phyloP scores from a whole-genome alignment of 2,888 invertebrate genomes.

The Norana najaformis region DNA sequence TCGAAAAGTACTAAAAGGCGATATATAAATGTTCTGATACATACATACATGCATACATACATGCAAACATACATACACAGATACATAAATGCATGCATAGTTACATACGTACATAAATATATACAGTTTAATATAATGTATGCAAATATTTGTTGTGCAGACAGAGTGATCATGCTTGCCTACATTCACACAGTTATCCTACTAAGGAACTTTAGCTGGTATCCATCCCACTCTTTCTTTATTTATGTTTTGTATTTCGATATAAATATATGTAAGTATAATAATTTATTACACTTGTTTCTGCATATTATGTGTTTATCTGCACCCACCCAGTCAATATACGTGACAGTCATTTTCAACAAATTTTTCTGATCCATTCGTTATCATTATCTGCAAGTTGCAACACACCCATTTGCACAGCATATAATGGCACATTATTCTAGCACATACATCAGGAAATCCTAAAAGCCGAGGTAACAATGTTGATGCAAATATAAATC shows the following conservation, averaged over 20 bases:
- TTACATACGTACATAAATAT: too few species aligned
- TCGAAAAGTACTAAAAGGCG: too few species aligned
- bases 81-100: not conserved
- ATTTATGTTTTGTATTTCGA: not conserved
- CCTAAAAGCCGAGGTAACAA: not conserved
- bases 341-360: not conserved
- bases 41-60: too few species aligned
- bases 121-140: not conserved
- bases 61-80: too few species aligned
- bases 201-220: not conserved
- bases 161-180: not conserved
- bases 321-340: not conserved
- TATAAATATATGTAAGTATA: too few species aligned
- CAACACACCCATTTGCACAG: too few species aligned
- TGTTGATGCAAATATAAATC: not conserved
- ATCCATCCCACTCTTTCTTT: not conserved
- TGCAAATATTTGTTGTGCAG: slow-evolving; percentile 1
- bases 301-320: not conserved
- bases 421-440: not conserved
- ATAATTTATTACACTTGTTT: too few species aligned
- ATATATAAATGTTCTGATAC: too few species aligned
- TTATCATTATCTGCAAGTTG: not conserved
- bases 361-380: not conserved
- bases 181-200: not conserved
- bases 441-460: not conserved